Evolutionary conservation across 2,888 invertebrate genomes (phyloP).

Genomic region (Catotricha subobsoleta): DNA sequence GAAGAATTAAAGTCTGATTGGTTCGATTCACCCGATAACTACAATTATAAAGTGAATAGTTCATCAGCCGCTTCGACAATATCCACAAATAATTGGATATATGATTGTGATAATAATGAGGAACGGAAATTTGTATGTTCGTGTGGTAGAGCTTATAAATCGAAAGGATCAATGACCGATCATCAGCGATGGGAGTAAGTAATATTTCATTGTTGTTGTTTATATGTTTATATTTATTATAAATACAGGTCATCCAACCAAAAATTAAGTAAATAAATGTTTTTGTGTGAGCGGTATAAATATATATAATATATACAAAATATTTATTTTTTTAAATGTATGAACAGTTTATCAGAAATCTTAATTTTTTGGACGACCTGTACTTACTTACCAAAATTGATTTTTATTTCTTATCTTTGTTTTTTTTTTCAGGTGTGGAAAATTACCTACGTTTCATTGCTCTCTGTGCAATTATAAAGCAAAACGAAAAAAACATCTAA

Average conservation of each 20-base stretch:
- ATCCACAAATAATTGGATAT: neutral
- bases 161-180: constrained; percentile 66
- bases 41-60: neutral
- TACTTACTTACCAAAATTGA: too few relatives aligned
- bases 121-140: constrained; percentile 17
- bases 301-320: too few relatives aligned
- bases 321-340: too few relatives aligned
- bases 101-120: neutral
- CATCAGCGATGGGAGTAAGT: constrained; percentile 71
- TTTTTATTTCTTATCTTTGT: too few relatives aligned
- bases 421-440: too few relatives aligned
- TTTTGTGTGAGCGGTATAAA: too few relatives aligned
- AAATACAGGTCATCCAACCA: too few relatives aligned
- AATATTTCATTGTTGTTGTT: too few relatives aligned
- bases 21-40: neutral
- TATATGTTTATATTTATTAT: too few relatives aligned
- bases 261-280: too few relatives aligned
- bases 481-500: constrained; percentile 30
- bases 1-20: neutral
- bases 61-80: neutral
- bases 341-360: too few relatives aligned
- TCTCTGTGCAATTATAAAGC: constrained; percentile 61
- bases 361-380: too few relatives aligned
- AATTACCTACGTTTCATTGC: constrained; percentile 64
- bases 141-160: constrained; percentile 69